These are phyloP conservation scores for Heterotis niloticus DNA, from an alignment of 2,113 vertebrate species.

Conservation along the genomic window DNA sequence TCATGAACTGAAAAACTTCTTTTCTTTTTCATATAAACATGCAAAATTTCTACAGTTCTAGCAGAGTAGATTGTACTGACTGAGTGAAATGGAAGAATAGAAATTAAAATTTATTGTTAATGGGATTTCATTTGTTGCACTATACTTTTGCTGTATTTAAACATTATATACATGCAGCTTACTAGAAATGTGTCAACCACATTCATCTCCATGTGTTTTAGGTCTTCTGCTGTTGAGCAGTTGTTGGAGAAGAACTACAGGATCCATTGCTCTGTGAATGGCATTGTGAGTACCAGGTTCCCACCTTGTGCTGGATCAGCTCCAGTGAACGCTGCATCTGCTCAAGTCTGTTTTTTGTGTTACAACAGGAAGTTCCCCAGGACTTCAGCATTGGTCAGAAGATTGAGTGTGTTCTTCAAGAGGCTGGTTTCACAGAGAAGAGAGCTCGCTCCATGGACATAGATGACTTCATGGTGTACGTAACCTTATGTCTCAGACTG, in stretches of 20 bases:
- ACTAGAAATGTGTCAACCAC: not conserved
- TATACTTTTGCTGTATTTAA: not conserved
- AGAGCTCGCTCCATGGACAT: conserved; percentile 92
- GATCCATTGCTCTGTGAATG: conserved; percentile 91
- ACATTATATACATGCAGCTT: not conserved
- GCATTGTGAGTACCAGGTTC: conserved; percentile 67
- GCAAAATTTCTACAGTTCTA: too few relatives aligned
- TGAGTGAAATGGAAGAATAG: too few relatives aligned
- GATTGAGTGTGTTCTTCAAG: conserved; percentile 78
- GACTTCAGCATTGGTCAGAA: conserved; percentile 87
- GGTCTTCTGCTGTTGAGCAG: conserved; percentile 85
- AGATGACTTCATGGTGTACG: conserved; percentile 92
- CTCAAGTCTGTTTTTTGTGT: not conserved
- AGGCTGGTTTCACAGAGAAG: conserved; percentile 79
- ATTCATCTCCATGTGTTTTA: conserved; percentile 39
- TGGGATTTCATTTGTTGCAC: too few relatives aligned
- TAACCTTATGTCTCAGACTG: not conserved
- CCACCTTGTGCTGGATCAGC: not conserved
- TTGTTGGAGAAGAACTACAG: conserved; percentile 93
- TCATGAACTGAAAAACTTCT: too few relatives aligned
- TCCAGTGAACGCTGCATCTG: not conserved
- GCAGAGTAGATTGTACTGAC: too few relatives aligned
- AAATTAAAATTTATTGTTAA: too few relatives aligned
- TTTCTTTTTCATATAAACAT: too few relatives aligned
- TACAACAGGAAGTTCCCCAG: conserved; percentile 74